Percentiles rank a stretch among this genome's conserved stretches.
phyloP scores from a whole-genome alignment of 2,797 vertebrate species.

The Paguma larvata region DNA sequence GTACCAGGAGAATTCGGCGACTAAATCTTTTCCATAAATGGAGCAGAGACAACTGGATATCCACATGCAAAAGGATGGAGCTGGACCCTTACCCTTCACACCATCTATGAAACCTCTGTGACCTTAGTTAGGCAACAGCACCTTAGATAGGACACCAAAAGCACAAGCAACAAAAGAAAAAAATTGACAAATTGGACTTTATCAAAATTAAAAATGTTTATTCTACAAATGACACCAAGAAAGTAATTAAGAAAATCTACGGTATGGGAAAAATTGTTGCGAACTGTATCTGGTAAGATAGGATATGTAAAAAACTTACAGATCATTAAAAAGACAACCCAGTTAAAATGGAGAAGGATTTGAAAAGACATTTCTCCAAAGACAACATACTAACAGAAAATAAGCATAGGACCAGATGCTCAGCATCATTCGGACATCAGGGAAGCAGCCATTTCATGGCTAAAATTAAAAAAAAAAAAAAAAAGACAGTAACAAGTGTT shows the following conservation, averaged over 20 bases:
- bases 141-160: not conserved
- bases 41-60: not conserved
- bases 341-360: not conserved
- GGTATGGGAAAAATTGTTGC: not conserved
- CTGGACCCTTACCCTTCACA: not conserved
- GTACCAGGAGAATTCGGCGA: not conserved
- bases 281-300: not conserved
- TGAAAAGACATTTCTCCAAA: slow-evolving; percentile 11
- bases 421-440: not conserved
- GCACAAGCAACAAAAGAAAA: not conserved
- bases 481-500: not conserved
- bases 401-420: not conserved
- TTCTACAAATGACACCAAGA: not conserved
- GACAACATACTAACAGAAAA: not conserved
- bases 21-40: not conserved
- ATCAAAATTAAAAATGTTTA: not conserved
- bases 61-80: not conserved
- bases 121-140: not conserved
- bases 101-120: not conserved
- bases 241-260: not conserved
- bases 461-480: not conserved
- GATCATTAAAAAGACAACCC: not conserved
- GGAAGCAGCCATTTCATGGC: not conserved
- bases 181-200: not conserved
- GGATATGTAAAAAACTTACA: not conserved